These are phyloP conservation scores for Lasius fuliginosus DNA, from an alignment of 2,888 invertebrate species.

Conservation along the genomic window DNA sequence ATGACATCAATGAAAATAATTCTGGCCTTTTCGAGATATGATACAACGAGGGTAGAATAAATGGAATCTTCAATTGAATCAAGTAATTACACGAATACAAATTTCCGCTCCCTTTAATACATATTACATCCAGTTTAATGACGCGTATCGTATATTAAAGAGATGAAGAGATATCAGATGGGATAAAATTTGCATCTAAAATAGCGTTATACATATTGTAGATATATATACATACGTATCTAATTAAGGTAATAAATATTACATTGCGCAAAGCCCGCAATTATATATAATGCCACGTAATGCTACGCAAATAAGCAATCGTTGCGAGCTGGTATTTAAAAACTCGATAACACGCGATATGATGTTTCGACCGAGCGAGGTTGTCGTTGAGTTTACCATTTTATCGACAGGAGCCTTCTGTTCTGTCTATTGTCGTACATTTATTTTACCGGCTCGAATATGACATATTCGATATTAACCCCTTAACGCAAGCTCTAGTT, in stretches of 20 bases:
- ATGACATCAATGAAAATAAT: conserved; percentile 2
- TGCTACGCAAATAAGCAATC: neutral
- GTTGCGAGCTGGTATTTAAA: neutral
- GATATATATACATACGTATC: neutral
- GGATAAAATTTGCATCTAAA: conserved; percentile 27
- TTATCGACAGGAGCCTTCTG: neutral
- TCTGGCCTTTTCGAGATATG: neutral
- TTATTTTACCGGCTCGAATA: neutral
- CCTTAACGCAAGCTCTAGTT: no score
- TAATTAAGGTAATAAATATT: conserved; percentile 33
- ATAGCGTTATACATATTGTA: neutral
- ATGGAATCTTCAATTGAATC: neutral
- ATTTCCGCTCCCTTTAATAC: neutral
- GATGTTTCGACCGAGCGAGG: neutral
- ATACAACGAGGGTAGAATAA: neutral
- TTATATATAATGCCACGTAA: conserved; percentile 22
- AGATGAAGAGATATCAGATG: neutral
- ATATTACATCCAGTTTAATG: conserved; percentile 16
- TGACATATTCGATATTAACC: neutral
- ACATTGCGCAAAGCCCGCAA: conserved; percentile 47
- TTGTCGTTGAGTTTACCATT: neutral
- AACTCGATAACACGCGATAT: neutral
- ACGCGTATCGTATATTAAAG: neutral
- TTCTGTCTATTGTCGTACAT: neutral
- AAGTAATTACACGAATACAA: conserved; percentile 17